Base-by-base conservation (phyloP, 2,797 vertebrate genomes). In the Hoplostethus atlanticus region DNA sequence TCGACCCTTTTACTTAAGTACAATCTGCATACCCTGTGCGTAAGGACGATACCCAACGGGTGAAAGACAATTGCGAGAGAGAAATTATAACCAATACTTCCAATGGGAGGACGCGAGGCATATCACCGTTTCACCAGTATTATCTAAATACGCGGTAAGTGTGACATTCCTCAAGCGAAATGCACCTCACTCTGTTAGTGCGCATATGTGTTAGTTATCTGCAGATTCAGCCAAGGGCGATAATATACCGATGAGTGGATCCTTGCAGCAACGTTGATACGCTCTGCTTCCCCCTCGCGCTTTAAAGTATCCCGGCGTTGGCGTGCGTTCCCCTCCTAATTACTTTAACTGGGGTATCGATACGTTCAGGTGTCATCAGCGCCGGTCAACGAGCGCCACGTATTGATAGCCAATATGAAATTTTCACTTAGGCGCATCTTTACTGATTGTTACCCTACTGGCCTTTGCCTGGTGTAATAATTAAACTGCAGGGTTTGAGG, bases 121-220 rank as follows among this genome's bases (percentile, higher is more conserved):
- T 48, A 57, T 72, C 67, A 60, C 68, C 42, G 28, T 52, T 40
- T 52, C 75, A 40, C 50, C 80, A 30, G 53, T 52, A 42, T 40
- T 75, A 69, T 81, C 83, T 62, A 75, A 85, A 87, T 42, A 69
- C 73, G 64, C 76, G 93, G 93, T 94, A 90, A 93, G 92, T 88
- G 78, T 69, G 65, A 77, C 65, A 79, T 74, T 79, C 51, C 40
- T 62, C 50, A 5, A 57, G 57, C 36, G 53, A 21, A 71, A 79
- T 47, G 75, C 79, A 36, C 52, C 54, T 40, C 12, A 17, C 10
- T 50, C 12, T 52, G 52, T 52, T 11, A 76, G 71, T 61, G 81
- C 84, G 68, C 83, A 75, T 40, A 57, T 66, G 6, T 71, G 16
- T 2, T 17, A 38, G 1, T 60, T 21, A 60, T 79, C 17, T 65